Percentiles rank a stretch among this genome's conserved stretches.
Conservation (phyloP, 23 tunicate species). For the Ciona savignyi region DNA sequence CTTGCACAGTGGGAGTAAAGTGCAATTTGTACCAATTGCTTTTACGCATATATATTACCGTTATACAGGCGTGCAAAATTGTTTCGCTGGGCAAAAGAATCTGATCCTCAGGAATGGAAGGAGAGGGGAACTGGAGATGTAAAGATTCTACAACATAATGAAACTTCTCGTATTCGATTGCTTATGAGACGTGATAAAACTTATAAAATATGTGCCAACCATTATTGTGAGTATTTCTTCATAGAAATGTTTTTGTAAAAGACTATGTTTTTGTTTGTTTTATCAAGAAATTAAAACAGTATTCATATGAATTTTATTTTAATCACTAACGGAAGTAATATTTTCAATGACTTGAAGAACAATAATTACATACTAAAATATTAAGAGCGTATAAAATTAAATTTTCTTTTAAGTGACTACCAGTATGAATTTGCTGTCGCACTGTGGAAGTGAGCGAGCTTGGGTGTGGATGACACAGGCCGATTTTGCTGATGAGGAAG, state of each 20-base stretch:
- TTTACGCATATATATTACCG: too few relatives aligned
- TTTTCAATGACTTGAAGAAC: too few relatives aligned
- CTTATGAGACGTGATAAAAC: constrained; percentile 92
- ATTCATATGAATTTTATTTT: too few relatives aligned
- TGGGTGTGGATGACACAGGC: constrained; percentile 84
- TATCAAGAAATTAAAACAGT: too few relatives aligned
- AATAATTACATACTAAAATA: too few relatives aligned
- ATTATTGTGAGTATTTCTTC: constrained; percentile 79
- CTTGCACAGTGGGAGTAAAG: too few relatives aligned
- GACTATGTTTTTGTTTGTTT: too few relatives aligned
- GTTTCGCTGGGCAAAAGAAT: constrained; percentile 79
- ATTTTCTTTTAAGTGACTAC: constrained; percentile 31
- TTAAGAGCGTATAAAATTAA: background rate
- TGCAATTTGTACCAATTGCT: too few relatives aligned
- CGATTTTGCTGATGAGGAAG: constrained; percentile 72
- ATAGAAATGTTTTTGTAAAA: too few relatives aligned
- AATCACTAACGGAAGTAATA: too few relatives aligned
- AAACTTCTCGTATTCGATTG: constrained; percentile 39
- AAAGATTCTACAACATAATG: constrained; percentile 59
- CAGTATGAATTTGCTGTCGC: constrained; percentile 58
- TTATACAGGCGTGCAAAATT: constrained; percentile 70
- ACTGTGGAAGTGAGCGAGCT: constrained; percentile 78
- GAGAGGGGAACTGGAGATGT: constrained; percentile 91
- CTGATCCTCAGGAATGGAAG: constrained; percentile 91
- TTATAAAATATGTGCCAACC: constrained; percentile 80